These are phyloP conservation scores for Thalassophryne amazonica DNA, from an alignment of 2,797 vertebrate species.

Conservation along the genomic window DNA sequence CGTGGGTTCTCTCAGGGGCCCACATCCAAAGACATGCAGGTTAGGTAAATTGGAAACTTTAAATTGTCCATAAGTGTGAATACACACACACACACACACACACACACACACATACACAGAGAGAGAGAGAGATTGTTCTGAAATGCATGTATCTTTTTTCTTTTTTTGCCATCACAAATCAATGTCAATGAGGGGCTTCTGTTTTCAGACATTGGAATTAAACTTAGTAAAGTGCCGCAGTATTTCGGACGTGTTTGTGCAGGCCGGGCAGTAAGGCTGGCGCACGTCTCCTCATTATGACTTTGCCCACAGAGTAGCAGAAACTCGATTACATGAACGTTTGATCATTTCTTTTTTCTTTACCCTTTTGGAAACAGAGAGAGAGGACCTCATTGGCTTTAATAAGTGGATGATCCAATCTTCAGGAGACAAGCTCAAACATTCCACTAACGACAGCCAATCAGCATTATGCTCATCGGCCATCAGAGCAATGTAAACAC, in stretches of 20 bases:
- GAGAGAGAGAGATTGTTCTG: neutral
- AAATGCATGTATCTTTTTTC: conserved; percentile 5
- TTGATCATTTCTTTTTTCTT: conserved; percentile 42
- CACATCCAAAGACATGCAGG: too few relatives aligned
- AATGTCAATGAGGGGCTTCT: conserved; percentile 29
- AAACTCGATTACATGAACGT: conserved; percentile 53
- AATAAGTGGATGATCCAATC: conserved; percentile 49
- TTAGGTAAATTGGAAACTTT: too few relatives aligned
- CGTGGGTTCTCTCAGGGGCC: too few relatives aligned
- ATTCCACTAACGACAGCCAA: conserved; percentile 38
- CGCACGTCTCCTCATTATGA: conserved; percentile 36
- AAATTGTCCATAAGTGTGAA: too few relatives aligned
- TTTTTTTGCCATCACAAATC: conserved; percentile 27
- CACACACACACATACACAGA: too few relatives aligned
- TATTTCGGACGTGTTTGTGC: conserved; percentile 39
- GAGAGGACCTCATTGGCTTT: conserved; percentile 38
- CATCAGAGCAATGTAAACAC: conserved; percentile 57
- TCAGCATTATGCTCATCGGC: conserved; percentile 37
- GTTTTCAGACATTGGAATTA: conserved; percentile 33
- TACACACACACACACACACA: too few relatives aligned
- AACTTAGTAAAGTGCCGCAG: conserved; percentile 40
- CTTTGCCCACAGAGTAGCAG: conserved; percentile 21
- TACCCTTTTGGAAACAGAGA: conserved; percentile 22
- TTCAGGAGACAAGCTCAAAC: conserved; percentile 29
- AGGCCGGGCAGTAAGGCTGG: conserved; percentile 31